Conservation (phyloP, 23 tunicate species). For the Styela clava region DNA sequence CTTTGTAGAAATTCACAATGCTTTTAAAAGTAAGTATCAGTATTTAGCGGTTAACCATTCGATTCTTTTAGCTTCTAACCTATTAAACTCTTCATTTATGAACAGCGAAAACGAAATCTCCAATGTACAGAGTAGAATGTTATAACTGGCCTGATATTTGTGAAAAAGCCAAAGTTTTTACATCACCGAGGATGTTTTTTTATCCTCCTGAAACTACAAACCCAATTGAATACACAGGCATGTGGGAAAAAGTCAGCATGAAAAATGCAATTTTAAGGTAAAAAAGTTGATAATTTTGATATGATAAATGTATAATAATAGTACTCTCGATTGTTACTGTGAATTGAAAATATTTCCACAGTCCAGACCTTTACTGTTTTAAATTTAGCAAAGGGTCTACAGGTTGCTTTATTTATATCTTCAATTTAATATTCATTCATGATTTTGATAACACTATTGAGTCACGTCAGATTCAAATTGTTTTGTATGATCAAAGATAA, state of each 20-base stretch:
- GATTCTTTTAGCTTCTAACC: not conserved
- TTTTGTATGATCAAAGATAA: too few species aligned
- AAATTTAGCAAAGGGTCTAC: too few species aligned
- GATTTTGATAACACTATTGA: too few species aligned
- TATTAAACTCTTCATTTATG: not conserved
- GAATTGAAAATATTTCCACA: too few species aligned
- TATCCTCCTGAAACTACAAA: constrained; percentile 17
- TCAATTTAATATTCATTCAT: too few species aligned
- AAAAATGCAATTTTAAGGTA: constrained; percentile 41
- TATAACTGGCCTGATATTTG: constrained; percentile 93
- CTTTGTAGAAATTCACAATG: constrained; percentile 45
- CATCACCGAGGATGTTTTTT: constrained; percentile 74
- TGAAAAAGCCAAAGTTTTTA: constrained; percentile 41
- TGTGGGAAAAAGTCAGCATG: constrained; percentile 50
- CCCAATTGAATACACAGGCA: constrained; percentile 39
- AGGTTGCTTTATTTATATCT: too few species aligned
- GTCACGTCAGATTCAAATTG: too few species aligned
- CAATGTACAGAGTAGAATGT: constrained; percentile 77
- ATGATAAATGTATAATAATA: too few species aligned
- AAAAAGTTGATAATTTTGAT: not conserved
- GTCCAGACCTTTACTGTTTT: too few species aligned
- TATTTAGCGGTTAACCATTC: not conserved
- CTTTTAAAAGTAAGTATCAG: constrained; percentile 36
- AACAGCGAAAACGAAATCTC: constrained; percentile 12
- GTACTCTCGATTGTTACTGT: not conserved